phyloP scores from a whole-genome alignment of 2,888 invertebrate genomes.

The Philopedon plagiatum region DNA sequence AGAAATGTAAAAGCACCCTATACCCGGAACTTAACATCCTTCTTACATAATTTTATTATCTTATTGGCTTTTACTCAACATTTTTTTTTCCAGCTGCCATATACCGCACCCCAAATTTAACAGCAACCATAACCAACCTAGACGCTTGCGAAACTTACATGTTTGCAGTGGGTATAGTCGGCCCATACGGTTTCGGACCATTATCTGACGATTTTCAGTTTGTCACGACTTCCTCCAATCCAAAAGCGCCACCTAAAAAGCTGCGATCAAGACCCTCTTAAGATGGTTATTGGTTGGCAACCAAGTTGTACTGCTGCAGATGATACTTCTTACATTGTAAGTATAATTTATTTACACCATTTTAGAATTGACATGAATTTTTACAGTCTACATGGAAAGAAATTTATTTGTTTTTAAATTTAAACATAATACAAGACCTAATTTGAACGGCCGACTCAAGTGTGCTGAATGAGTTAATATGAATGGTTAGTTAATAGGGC shows the following conservation, averaged over 20 bases:
- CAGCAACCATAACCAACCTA: constrained; percentile 74
- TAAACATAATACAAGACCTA: no score
- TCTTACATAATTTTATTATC: not conserved
- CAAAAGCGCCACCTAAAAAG: constrained; percentile 80
- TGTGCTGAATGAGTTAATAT: no score
- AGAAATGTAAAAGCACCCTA: no score
- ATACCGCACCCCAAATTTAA: constrained; percentile 70
- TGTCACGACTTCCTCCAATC: constrained; percentile 66
- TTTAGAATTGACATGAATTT: no score
- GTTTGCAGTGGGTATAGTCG: constrained; percentile 78
- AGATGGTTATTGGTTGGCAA: constrained; percentile 79
- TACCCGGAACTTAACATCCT: no score
- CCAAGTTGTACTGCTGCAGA: constrained; percentile 76
- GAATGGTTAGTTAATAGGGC: no score
- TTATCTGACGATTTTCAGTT: constrained; percentile 69
- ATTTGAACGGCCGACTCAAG: no score
- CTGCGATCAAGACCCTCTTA: constrained; percentile 67
- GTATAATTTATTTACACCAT: constrained; percentile 28
- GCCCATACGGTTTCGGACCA: constrained; percentile 78
- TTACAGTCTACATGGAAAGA: no score
- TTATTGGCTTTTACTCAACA: not conserved
- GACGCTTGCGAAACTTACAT: constrained; percentile 83
- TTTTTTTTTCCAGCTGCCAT: constrained; percentile 25
- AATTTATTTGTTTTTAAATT: no score
- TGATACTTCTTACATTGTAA: constrained; percentile 51